A percentile compares a stretch with the other conserved stretches of the same genome.
phyloP scores from a whole-genome alignment of 2,113 vertebrate species.

The Psammodynastes pulverulentus region DNA sequence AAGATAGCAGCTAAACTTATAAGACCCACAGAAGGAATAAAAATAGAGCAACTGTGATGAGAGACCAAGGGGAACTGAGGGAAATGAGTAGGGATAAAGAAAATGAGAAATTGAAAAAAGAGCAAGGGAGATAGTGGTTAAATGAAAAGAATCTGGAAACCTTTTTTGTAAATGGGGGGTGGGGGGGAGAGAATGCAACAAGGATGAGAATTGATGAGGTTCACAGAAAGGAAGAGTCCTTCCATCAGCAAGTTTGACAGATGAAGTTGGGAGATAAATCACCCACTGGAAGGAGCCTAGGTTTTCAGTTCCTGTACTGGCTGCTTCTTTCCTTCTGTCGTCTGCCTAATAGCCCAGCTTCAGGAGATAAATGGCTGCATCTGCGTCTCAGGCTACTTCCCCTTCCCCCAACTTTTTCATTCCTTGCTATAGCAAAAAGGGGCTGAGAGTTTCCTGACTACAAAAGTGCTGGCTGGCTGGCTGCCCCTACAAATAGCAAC shows the following conservation, averaged over 20 bases:
- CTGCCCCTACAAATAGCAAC: not conserved
- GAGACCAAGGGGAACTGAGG: not conserved
- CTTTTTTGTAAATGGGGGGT: constrained; percentile 31
- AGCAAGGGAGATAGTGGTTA: constrained; percentile 15
- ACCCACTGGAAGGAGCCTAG: constrained; percentile 49
- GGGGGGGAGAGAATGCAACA: constrained; percentile 51
- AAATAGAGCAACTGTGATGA: not conserved
- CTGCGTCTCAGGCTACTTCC: constrained; percentile 15
- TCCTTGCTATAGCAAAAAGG: not conserved
- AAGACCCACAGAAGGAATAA: not conserved
- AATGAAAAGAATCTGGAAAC: constrained; percentile 42
- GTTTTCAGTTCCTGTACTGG: constrained; percentile 12
- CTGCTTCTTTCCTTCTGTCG: constrained; percentile 59
- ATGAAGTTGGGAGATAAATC: constrained; percentile 68
- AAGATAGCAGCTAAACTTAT: not conserved
- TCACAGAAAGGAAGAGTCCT: constrained; percentile 65
- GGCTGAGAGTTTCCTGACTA: not conserved
- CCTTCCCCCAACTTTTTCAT: not conserved
- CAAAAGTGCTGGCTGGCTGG: constrained; percentile 2
- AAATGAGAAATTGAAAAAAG: not conserved
- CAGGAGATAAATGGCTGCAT: constrained; percentile 59
- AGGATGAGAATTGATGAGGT: constrained; percentile 72
- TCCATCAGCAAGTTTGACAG: constrained; percentile 71
- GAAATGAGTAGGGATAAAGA: not conserved
- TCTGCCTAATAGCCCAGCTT: constrained; percentile 50